Percentiles rank a stretch among this genome's conserved stretches.
Conservation (phyloP, 2,888 invertebrate genomes). For the Physocephala rufipes region DNA sequence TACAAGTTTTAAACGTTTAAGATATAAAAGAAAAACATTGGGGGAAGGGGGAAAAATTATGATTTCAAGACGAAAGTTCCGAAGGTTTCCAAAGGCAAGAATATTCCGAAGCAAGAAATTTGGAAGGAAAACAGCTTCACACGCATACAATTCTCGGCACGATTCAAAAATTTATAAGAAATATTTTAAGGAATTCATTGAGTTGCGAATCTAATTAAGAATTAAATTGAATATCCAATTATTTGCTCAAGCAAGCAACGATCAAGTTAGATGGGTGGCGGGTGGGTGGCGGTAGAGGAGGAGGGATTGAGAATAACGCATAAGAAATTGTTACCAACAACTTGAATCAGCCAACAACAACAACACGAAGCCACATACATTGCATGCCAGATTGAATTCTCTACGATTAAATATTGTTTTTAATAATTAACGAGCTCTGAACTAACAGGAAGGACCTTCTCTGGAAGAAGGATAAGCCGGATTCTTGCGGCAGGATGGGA, state of each 20-base stretch:
- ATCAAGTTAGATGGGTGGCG: slow-evolving; percentile 17
- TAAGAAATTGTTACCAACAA: neutral
- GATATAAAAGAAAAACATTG: too few relatives aligned
- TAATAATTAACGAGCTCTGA: slow-evolving; percentile 45
- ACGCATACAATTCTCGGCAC: slow-evolving; percentile 1
- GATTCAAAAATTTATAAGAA: neutral
- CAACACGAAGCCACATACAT: slow-evolving; percentile 2
- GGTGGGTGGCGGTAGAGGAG: neutral
- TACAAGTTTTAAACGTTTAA: too few relatives aligned
- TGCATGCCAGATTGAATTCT: slow-evolving; percentile 43
- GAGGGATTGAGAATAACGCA: neutral
- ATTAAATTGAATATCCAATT: slow-evolving; percentile 43
- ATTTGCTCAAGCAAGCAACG: slow-evolving; percentile 36
- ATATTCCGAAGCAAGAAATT: too few relatives aligned
- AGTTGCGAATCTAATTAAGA: slow-evolving; percentile 40
- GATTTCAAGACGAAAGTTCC: too few relatives aligned
- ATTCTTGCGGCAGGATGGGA: slow-evolving; percentile 1
- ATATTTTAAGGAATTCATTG: slow-evolving; percentile 24
- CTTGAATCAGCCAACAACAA: slow-evolving; percentile 8
- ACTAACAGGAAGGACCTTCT: slow-evolving; percentile 20
- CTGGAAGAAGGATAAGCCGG: neutral
- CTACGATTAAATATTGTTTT: slow-evolving; percentile 45
- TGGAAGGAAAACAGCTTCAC: too few relatives aligned
- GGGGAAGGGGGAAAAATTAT: too few relatives aligned
- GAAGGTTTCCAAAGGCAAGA: too few relatives aligned